These are phyloP conservation scores for Smittia sp. DNA, from an alignment of 2,888 invertebrate species.

Conservation along the genomic window DNA sequence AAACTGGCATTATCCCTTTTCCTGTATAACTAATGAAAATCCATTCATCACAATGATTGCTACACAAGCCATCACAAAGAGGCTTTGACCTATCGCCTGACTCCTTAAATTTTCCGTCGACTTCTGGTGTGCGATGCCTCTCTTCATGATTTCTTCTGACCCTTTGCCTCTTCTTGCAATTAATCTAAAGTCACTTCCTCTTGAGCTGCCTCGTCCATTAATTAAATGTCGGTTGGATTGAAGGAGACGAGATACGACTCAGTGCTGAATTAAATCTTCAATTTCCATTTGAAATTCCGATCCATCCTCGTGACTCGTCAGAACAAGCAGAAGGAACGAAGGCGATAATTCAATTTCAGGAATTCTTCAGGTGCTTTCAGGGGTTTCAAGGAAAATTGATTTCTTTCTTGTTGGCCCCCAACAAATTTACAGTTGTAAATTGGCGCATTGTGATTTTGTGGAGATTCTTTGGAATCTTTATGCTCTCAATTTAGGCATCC, in stretches of 20 bases:
- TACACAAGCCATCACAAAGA: not conserved
- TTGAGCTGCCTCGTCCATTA: not conserved
- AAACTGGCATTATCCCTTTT: constrained; percentile 34
- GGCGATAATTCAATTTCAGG: not conserved
- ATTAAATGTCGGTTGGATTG: not conserved
- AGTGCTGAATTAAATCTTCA: not conserved
- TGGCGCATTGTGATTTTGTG: not conserved
- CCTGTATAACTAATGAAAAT: constrained; percentile 3
- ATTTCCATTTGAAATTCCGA: not conserved
- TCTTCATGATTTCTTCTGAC: not conserved
- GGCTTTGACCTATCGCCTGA: not conserved
- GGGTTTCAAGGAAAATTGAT: not conserved
- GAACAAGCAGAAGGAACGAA: not conserved
- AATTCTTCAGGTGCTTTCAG: constrained; percentile 3
- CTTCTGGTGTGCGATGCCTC: not conserved
- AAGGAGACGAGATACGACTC: not conserved
- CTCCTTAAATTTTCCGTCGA: not conserved
- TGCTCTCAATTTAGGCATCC: not conserved
- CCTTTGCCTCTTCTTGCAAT: not conserved
- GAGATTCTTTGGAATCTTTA: not conserved
- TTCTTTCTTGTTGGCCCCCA: not conserved
- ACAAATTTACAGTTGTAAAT: not conserved
- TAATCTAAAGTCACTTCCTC: not conserved
- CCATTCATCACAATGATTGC: constrained; percentile 36
- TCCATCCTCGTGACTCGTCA: not conserved